These are phyloP conservation scores for Oxyura jamaicensis DNA, from an alignment of 2,113 vertebrate genomes.

Conservation along the genomic window DNA sequence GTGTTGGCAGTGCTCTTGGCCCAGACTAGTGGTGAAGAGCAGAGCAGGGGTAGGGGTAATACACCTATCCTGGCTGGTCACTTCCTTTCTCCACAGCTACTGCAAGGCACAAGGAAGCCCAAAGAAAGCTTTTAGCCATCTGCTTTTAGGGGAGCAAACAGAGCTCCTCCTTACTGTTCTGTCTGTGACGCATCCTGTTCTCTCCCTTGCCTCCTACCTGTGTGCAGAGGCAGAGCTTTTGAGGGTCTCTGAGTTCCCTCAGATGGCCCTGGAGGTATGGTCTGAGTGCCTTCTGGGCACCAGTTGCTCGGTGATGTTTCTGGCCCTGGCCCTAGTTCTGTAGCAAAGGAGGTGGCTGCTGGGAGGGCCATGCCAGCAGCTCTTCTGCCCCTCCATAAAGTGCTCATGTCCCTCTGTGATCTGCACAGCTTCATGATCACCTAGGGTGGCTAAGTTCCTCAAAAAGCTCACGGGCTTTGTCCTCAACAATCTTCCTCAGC, in stretches of 20 bases:
- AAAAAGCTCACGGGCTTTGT: constrained; percentile 68
- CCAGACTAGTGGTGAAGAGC: background rate
- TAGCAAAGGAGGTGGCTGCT: background rate
- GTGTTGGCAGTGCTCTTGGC: background rate
- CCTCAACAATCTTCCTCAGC: constrained; percentile 80
- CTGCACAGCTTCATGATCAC: constrained; percentile 72
- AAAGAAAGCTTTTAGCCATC: background rate
- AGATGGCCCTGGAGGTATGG: fast-evolving
- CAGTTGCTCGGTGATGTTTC: background rate
- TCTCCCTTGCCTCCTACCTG: background rate
- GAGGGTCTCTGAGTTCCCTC: background rate
- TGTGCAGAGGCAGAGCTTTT: background rate
- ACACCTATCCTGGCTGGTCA: background rate
- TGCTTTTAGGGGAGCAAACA: background rate
- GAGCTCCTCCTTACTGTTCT: background rate
- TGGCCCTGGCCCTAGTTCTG: background rate
- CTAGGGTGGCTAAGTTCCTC: constrained; percentile 83
- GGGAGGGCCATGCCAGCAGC: background rate
- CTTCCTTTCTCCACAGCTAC: background rate
- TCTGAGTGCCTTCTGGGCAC: background rate
- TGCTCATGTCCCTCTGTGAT: constrained; percentile 70
- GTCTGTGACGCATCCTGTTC: background rate
- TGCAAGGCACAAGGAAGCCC: background rate
- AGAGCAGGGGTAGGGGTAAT: background rate
- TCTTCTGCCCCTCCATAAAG: constrained; percentile 22